A percentile compares a stretch with the other conserved stretches of the same genome.
Conservation (phyloP, 2,113 vertebrate genomes). For the Nothocercus nigrocapillus region DNA sequence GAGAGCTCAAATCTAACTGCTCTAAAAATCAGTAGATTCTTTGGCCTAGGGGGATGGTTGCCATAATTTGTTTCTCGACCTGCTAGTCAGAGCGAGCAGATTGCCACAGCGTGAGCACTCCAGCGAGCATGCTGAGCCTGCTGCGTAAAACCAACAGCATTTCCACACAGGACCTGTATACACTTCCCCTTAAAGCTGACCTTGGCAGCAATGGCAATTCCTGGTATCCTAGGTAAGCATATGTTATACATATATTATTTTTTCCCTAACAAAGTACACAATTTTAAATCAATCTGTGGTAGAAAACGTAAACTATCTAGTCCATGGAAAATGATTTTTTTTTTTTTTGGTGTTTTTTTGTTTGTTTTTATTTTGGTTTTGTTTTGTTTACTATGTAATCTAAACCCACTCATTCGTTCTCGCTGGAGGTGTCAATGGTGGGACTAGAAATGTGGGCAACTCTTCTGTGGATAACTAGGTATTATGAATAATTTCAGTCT, state of each 20-base stretch:
- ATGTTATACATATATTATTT: neutral
- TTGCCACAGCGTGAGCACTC: conserved; percentile 58
- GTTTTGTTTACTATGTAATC: neutral
- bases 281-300: neutral
- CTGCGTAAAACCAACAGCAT: conserved; percentile 26
- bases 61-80: conserved; percentile 46
- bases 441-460: neutral
- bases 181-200: neutral
- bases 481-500: neutral
- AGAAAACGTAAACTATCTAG: neutral
- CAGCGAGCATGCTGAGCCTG: neutral
- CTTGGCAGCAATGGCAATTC: conserved; percentile 27
- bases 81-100: conserved; percentile 51
- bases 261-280: neutral
- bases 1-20: neutral
- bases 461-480: neutral
- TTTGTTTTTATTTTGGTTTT: neutral
- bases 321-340: neutral
- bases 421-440: neutral
- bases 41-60: neutral
- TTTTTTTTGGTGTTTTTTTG: neutral
- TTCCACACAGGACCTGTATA: neutral
- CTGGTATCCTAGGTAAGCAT: neutral
- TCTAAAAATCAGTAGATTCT: neutral
- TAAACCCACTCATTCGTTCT: neutral